Conservation (phyloP, 2,888 invertebrate species). For the Leucozona laternaria region DNA sequence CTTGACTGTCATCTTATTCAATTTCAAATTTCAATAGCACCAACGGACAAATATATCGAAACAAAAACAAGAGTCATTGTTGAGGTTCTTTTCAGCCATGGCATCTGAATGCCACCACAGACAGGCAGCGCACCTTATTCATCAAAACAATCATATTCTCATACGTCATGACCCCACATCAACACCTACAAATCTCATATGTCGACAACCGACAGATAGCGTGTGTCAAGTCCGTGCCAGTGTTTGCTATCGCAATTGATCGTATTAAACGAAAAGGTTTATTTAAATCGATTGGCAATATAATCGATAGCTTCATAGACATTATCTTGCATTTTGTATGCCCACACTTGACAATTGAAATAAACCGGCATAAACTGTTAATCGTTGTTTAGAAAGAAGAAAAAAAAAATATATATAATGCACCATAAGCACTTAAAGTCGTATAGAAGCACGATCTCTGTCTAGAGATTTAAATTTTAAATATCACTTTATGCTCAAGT, state of each 20-base stretch:
- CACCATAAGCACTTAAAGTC: neutral
- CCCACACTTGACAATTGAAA: conserved; percentile 70
- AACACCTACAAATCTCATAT: conserved; percentile 37
- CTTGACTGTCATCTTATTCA: neutral
- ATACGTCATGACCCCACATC: conserved; percentile 30
- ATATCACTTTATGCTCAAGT: conserved; percentile 49
- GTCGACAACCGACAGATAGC: conserved; percentile 57
- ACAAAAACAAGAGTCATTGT: neutral
- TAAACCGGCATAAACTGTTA: conserved; percentile 56
- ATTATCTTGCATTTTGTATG: conserved; percentile 56
- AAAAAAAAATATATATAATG: neutral
- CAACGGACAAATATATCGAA: neutral
- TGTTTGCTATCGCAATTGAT: neutral
- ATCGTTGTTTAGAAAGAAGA: conserved; percentile 35
- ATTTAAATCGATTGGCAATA: conserved; percentile 32
- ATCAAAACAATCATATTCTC: neutral
- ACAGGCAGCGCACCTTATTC: neutral
- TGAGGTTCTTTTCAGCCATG: neutral
- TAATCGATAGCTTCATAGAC: conserved; percentile 53
- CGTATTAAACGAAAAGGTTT: neutral
- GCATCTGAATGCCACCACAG: neutral
- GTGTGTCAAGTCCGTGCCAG: conserved; percentile 17
- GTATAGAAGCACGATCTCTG: conserved; percentile 50
- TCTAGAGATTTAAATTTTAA: conserved; percentile 54
- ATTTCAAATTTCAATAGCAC: neutral